Percentiles rank a stretch among this genome's conserved stretches.
Conservation (phyloP, 2,113 vertebrate species). For the Gymnorhina tibicen region DNA sequence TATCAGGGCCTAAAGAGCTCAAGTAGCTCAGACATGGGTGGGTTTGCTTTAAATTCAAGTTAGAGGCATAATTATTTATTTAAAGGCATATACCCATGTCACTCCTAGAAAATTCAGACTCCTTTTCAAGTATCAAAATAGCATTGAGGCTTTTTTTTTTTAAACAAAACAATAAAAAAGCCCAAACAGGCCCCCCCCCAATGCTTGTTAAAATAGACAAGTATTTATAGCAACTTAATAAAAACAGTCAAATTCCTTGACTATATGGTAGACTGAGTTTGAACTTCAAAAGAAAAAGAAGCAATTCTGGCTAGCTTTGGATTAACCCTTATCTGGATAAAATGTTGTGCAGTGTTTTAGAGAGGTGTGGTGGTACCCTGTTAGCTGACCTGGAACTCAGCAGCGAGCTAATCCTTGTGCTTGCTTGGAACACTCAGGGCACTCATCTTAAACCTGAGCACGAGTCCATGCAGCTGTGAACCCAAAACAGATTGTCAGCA, state of each 20-base stretch:
- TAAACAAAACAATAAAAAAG: neutral
- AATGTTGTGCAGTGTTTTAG: neutral
- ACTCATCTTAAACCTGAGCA: neutral
- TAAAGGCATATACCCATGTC: neutral
- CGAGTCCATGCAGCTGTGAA: neutral
- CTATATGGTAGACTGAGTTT: neutral
- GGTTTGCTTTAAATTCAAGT: neutral
- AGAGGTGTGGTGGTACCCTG: neutral
- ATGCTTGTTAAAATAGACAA: neutral
- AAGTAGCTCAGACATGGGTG: neutral
- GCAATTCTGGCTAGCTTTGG: neutral
- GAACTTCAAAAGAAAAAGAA: neutral
- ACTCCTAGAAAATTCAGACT: neutral
- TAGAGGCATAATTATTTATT: neutral
- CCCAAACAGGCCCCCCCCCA: no score
- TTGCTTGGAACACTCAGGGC: neutral
- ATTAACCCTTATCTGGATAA: neutral
- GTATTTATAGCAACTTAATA: neutral
- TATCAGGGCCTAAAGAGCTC: neutral
- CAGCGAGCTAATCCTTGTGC: neutral
- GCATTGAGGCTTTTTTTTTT: neutral
- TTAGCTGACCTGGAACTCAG: neutral
- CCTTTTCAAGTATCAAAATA: neutral
- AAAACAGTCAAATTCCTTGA: neutral
- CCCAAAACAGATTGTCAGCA: fast-evolving